Evolutionary conservation across 2,888 invertebrate genomes (phyloP).

Genomic region (Yponomeuta plumbellus): DNA sequence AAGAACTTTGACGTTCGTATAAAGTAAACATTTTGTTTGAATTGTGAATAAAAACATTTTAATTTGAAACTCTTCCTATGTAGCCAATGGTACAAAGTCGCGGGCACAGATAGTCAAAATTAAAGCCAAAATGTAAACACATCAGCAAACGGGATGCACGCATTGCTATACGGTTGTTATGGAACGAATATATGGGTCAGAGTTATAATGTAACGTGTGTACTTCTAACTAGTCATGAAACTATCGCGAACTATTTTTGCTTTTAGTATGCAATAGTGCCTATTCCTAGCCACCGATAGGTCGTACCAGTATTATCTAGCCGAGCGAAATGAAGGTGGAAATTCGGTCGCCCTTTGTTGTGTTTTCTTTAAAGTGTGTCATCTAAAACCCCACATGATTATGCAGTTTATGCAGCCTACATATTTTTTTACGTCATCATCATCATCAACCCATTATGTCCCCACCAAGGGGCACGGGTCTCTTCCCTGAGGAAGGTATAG

Average conservation of each 20-base stretch:
- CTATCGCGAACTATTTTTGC: constrained; percentile 9
- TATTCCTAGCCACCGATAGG: not conserved
- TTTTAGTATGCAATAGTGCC: constrained; percentile 1
- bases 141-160: not conserved
- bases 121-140: not conserved
- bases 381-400: not conserved
- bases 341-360: not conserved
- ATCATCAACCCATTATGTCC: too few relatives aligned
- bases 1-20: too few relatives aligned
- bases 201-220: constrained; percentile 11
- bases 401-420: too few relatives aligned
- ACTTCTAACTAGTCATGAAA: constrained; percentile 3
- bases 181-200: not conserved
- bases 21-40: too few relatives aligned
- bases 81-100: not conserved
- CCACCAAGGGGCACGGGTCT: too few relatives aligned
- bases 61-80: too few relatives aligned
- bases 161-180: not conserved
- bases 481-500: too few relatives aligned
- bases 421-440: too few relatives aligned
- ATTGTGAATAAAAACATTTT: too few relatives aligned
- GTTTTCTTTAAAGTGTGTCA: not conserved
- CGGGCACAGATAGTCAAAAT: not conserved
- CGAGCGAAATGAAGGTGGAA: not conserved
- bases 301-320: not conserved